Percentiles rank a stretch among this genome's conserved stretches.
Conservation (phyloP, 2,113 vertebrate species). For the Menura novaehollandiae region DNA sequence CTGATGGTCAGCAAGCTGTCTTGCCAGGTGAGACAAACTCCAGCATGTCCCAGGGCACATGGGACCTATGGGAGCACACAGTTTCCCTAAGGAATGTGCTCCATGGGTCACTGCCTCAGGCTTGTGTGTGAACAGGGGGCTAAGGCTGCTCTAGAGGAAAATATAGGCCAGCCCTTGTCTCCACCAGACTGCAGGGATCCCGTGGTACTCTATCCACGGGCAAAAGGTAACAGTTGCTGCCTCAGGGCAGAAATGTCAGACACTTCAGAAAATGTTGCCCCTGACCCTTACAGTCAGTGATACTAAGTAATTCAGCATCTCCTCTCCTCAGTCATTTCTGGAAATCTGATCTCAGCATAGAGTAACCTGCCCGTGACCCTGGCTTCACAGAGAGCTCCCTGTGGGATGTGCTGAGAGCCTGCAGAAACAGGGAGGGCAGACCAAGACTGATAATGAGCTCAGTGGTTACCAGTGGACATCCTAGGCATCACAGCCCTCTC, state of each 20-base stretch:
- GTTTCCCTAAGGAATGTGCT: neutral
- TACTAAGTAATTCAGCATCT: neutral
- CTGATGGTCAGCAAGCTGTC: neutral
- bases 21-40: neutral
- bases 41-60: rapidly evolving
- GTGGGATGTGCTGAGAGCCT: too few species aligned
- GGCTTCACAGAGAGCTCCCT: neutral
- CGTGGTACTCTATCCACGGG: rapidly evolving
- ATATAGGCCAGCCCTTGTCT: neutral
- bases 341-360: neutral
- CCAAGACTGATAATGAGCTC: neutral
- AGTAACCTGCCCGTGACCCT: neutral
- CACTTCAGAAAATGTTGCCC: neutral
- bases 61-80: neutral
- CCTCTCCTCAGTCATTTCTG: neutral
- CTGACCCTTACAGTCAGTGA: neutral
- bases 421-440: neutral
- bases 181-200: neutral
- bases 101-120: neutral
- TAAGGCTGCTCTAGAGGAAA: neutral
- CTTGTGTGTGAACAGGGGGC: neutral
- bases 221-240: neutral
- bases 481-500: neutral
- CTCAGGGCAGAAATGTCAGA: neutral
- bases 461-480: neutral